These are phyloP conservation scores for Aurelia sp. DNA, from an alignment of 30 jellyfish, hydroid and myxozoan species.

Conservation along the genomic window DNA sequence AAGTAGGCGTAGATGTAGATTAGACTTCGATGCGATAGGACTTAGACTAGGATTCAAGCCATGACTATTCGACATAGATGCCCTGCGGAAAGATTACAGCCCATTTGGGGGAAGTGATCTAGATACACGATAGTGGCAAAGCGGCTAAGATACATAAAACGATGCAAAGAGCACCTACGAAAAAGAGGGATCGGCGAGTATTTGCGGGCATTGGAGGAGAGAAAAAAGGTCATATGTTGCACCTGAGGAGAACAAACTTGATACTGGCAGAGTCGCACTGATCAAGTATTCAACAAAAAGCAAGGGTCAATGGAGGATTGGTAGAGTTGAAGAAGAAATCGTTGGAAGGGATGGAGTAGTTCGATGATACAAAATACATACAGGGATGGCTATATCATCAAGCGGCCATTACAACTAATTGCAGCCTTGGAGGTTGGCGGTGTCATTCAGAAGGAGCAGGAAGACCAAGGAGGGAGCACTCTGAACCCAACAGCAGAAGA, in stretches of 20 bases:
- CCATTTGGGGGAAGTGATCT: too few species aligned
- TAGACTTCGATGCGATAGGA: too few species aligned
- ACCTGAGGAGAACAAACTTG: slow-evolving; percentile 7
- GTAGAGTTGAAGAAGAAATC: slow-evolving; percentile 37
- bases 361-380: slow-evolving; percentile 48
- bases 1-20: too few species aligned
- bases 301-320: slow-evolving; percentile 50
- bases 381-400: slow-evolving; percentile 54
- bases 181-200: slow-evolving; percentile 42
- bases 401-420: too few species aligned
- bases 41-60: too few species aligned
- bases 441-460: neutral
- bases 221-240: slow-evolving; percentile 21
- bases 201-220: slow-evolving; percentile 47
- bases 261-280: slow-evolving; percentile 33
- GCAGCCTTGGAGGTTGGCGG: slow-evolving; percentile 40
- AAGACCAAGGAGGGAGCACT: neutral
- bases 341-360: slow-evolving; percentile 46
- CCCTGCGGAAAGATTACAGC: too few species aligned
- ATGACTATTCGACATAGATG: too few species aligned
- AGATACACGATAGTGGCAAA: neutral
- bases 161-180: slow-evolving; percentile 50
- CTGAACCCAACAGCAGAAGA: slow-evolving; percentile 18
- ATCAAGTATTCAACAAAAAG: slow-evolving; percentile 38
- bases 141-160: slow-evolving; percentile 25